phyloP scores from a whole-genome alignment of 2,888 invertebrate species.

The Campoletis raptor region DNA sequence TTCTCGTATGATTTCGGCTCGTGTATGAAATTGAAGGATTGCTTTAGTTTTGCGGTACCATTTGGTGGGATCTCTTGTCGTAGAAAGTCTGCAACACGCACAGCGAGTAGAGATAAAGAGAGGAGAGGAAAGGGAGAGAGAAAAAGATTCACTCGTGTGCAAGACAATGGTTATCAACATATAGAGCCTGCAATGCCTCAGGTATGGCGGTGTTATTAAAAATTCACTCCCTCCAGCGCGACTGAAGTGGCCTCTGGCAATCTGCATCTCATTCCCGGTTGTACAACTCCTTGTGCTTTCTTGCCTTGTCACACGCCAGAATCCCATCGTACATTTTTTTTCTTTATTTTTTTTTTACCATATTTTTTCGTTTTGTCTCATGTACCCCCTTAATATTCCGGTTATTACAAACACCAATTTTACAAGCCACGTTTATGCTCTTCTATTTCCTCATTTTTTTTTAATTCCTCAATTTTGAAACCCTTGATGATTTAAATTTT shows the following conservation, averaged over 20 bases:
- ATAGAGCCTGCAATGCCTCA: slow-evolving; percentile 72
- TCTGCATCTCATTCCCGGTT: slow-evolving; percentile 84
- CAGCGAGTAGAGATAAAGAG: slow-evolving; percentile 30
- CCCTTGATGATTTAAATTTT: not conserved
- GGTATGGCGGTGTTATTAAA: slow-evolving; percentile 84
- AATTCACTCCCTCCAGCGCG: slow-evolving; percentile 82
- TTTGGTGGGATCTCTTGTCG: slow-evolving; percentile 27
- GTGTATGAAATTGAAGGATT: slow-evolving; percentile 9
- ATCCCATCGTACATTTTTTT: slow-evolving; percentile 54
- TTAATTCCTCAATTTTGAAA: not conserved
- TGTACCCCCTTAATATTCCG: slow-evolving; percentile 44
- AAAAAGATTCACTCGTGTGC: slow-evolving; percentile 54
- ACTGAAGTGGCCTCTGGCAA: slow-evolving; percentile 84
- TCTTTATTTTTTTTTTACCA: slow-evolving; percentile 29
- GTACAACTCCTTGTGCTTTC: slow-evolving; percentile 58
- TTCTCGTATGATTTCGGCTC: not conserved
- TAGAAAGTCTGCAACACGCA: slow-evolving; percentile 28
- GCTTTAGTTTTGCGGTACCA: slow-evolving; percentile 52
- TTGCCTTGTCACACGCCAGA: slow-evolving; percentile 59
- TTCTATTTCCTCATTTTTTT: not conserved
- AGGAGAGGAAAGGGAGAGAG: slow-evolving; percentile 50
- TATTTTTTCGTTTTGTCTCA: slow-evolving; percentile 15
- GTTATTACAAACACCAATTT: slow-evolving; percentile 11
- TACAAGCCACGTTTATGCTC: not conserved
- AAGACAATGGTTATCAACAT: slow-evolving; percentile 67